phyloP scores from a whole-genome alignment of 2,797 vertebrate genomes.

The Leuciscus waleckii region DNA sequence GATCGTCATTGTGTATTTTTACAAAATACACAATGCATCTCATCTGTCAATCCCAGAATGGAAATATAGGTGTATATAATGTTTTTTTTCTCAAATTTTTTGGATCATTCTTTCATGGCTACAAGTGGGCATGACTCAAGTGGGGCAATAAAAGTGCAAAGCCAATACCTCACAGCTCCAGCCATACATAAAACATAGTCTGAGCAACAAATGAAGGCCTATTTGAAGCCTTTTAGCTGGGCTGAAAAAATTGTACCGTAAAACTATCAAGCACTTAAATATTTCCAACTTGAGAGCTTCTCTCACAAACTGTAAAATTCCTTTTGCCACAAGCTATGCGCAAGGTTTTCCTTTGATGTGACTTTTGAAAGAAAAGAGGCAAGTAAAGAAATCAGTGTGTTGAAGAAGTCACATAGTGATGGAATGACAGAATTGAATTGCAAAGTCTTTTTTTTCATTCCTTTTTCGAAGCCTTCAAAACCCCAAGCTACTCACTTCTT shows the following conservation, averaged over 20 bases:
- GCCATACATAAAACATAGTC: conserved; percentile 65
- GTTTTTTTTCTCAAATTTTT: conserved; percentile 49
- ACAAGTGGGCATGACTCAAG: conserved; percentile 59
- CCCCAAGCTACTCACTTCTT: background rate
- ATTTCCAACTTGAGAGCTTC: conserved; percentile 53
- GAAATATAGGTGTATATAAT: background rate
- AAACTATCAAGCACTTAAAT: conserved; percentile 65
- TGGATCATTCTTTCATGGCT: conserved; percentile 52
- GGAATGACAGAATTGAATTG: conserved; percentile 33
- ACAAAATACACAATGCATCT: conserved; percentile 41
- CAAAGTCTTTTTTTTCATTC: background rate
- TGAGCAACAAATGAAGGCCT: conserved; percentile 55
- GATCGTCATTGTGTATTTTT: conserved; percentile 57
- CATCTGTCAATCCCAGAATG: conserved; percentile 48
- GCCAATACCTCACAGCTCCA: conserved; percentile 57
- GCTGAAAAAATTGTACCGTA: conserved; percentile 61
- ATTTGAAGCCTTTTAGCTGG: conserved; percentile 61
- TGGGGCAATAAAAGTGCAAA: conserved; percentile 66
- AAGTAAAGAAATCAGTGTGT: conserved; percentile 2
- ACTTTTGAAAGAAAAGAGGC: conserved; percentile 29
- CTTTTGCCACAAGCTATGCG: background rate
- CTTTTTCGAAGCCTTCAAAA: background rate
- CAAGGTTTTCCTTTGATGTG: conserved; percentile 1
- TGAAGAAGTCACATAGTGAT: conserved; percentile 25
- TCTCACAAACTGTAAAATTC: conserved; percentile 55